Evolutionary conservation across 2,797 vertebrate genomes (phyloP).

Genomic region (Arctocebus calabarensis): DNA sequence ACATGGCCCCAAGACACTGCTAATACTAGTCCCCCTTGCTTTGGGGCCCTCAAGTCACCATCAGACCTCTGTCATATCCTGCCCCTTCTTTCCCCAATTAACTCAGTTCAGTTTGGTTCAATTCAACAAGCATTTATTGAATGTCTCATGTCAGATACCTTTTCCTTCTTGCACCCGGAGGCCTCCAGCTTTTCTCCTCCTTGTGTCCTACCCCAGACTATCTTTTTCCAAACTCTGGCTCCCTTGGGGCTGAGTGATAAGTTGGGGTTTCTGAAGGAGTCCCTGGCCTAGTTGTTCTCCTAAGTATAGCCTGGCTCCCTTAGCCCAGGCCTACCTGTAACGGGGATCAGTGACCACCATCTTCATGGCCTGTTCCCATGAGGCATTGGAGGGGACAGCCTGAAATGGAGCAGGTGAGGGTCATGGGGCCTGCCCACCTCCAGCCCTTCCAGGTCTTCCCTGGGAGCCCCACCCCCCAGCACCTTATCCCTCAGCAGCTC

Average conservation of each 20-base stretch:
- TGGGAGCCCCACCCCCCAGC: conserved; percentile 40
- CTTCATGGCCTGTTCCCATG: conserved; percentile 89
- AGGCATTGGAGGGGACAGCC: conserved; percentile 87
- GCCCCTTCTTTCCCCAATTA: conserved; percentile 9
- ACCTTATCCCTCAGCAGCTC: conserved; percentile 89
- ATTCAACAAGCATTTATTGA: conserved; percentile 63
- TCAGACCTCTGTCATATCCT: conserved; percentile 24
- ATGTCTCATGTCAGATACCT: not conserved
- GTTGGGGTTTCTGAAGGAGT: conserved; percentile 35
- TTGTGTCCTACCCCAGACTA: not conserved
- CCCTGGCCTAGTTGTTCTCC: not conserved
- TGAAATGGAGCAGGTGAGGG: conserved; percentile 68
- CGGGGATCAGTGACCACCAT: conserved; percentile 86
- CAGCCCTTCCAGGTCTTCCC: conserved; percentile 48
- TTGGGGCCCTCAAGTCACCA: not conserved
- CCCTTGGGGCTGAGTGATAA: not conserved
- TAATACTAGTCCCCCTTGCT: not conserved
- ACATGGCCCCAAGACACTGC: not conserved
- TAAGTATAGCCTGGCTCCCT: conserved; percentile 14
- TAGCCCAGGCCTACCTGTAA: conserved; percentile 85
- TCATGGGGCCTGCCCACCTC: conserved; percentile 36
- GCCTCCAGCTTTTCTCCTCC: conserved; percentile 37
- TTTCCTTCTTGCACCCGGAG: not conserved
- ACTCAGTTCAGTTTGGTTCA: conserved; percentile 54
- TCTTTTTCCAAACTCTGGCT: not conserved